Evolutionary conservation across 1,140 invertebrate genomes (phyloP), one percentile per base, ranked within the genome.

Genomic region (Hestina assimilis): DNA sequence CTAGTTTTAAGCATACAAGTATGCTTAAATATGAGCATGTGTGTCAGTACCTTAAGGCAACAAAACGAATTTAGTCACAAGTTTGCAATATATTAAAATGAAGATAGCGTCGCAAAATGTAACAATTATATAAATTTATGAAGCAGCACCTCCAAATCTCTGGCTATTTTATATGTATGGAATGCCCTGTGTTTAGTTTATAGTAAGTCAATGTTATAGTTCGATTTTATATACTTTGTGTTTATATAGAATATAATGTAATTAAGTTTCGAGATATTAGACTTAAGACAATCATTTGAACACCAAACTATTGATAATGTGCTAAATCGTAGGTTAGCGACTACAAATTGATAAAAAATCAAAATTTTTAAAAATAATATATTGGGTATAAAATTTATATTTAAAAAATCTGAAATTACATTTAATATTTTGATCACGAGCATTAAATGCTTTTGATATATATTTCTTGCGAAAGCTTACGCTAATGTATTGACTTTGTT

Each of bases 231-330:
- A 40, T 40, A 19, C 20, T 40, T 31, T 48, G 17, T 7, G 45
- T 48, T 48, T 48, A 29, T 17, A 47, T 47, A 51, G 56, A 31
- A 40, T 31, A 55, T 55, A 55, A 9, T 19, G 19, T 19, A 15
- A 5, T 7, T 38, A 38, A 14, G 15, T 38, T 17, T 38, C 15
- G 7, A 8, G 7, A 19, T 38, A 38, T n/a, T 38, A 38, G 33
- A 19, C 33, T 12, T 56, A 47, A 47, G 47, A 51, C 4, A 38
- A 38, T 20, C 19, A 50, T 15, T 9, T 23, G 19, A 59, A 53
- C 57, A 59, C 57, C 57, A 59, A 59, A 23, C 47, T 46, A 55
- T 59, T 29, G 12, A 14, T n/a, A n/a, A n/a, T 31, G 52, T 20
- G 48, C 42, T 52, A 48, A 38, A 42, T 53, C 48, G 26, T 52